phyloP scores from a whole-genome alignment of 2,797 vertebrate genomes.

The Sphenodon punctatus region DNA sequence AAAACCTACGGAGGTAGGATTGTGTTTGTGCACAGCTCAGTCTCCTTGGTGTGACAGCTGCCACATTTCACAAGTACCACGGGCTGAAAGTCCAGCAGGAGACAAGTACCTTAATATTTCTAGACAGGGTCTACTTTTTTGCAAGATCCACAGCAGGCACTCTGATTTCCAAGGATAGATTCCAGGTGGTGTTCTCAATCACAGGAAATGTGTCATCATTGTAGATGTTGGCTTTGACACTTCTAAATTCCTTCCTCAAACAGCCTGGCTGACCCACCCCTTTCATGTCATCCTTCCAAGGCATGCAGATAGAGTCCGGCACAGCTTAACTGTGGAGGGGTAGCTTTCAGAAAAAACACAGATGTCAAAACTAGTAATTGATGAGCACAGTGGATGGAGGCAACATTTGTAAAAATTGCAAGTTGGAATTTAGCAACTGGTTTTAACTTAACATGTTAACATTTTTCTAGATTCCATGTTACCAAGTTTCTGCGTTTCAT shows the following conservation, averaged over 20 bases:
- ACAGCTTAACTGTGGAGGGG: background rate
- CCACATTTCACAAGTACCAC: background rate
- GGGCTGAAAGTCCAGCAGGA: background rate
- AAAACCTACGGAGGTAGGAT: background rate
- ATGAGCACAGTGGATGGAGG: too few species aligned
- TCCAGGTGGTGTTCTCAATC: background rate
- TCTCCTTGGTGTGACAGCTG: rapidly evolving
- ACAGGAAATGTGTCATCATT: rapidly evolving
- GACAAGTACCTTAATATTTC: background rate
- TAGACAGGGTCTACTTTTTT: rapidly evolving
- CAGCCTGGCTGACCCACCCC: rapidly evolving
- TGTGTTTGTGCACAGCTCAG: rapidly evolving
- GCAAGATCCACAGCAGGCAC: background rate
- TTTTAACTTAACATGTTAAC: too few species aligned
- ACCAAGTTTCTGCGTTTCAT: too few species aligned
- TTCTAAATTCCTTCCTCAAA: background rate
- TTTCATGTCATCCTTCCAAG: background rate
- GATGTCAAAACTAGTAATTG: too few species aligned
- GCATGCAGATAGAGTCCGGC: rapidly evolving
- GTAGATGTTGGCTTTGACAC: rapidly evolving
- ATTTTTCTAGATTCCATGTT: too few species aligned
- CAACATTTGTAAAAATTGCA: too few species aligned
- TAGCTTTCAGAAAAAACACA: background rate
- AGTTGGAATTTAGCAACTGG: too few species aligned
- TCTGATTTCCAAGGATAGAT: rapidly evolving